Conservation (phyloP, 2,113 vertebrate genomes). For the Crotalus helleri region DNA sequence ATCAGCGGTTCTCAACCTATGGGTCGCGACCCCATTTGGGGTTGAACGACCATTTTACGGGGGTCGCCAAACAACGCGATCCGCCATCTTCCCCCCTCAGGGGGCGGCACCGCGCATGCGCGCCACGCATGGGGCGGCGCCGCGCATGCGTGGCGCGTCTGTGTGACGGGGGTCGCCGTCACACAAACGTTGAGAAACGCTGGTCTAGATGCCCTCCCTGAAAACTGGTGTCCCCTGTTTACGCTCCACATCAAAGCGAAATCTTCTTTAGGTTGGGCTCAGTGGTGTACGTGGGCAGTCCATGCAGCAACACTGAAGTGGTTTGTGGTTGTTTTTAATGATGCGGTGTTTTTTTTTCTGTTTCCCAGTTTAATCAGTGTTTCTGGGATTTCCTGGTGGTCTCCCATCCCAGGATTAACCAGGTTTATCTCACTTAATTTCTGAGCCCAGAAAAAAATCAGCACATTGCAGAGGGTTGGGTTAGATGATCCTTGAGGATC, state of each 20-base stretch:
- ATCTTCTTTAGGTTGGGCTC: background rate
- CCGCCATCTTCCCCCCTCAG: too few relatives aligned
- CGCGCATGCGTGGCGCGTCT: too few relatives aligned
- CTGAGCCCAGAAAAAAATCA: background rate
- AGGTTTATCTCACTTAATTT: background rate
- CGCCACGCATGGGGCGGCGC: too few relatives aligned
- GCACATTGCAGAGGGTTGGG: too few relatives aligned
- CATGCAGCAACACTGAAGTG: background rate
- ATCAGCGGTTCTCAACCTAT: too few relatives aligned
- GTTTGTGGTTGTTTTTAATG: background rate
- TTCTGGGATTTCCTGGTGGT: background rate
- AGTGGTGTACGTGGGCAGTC: background rate
- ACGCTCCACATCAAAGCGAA: background rate
- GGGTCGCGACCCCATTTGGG: too few relatives aligned
- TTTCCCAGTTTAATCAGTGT: background rate
- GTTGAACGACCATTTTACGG: too few relatives aligned
- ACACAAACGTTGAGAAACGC: too few relatives aligned
- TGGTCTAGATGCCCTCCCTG: background rate
- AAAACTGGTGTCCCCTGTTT: background rate
- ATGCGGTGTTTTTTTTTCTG: background rate
- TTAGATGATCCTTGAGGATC: too few relatives aligned
- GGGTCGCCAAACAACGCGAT: too few relatives aligned
- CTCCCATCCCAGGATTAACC: background rate
- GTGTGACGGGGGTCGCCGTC: too few relatives aligned
- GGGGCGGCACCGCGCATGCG: too few relatives aligned